phyloP scores from a whole-genome alignment of 2,888 invertebrate genomes.

The Cetonia aurata region DNA sequence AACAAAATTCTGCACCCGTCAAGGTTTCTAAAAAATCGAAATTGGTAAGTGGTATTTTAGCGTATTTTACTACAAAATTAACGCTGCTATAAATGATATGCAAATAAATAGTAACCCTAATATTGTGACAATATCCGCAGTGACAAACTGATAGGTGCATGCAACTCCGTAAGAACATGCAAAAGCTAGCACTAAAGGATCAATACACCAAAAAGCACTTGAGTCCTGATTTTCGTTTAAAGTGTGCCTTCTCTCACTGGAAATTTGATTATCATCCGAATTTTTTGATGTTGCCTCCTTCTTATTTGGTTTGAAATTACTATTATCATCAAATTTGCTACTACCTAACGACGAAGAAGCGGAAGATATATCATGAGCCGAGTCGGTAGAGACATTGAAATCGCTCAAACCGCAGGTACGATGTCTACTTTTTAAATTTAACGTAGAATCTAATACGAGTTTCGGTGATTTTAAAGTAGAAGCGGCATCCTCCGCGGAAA shows the following conservation, averaged over 20 bases:
- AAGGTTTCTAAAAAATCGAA: neutral
- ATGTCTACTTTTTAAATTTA: conserved; percentile 31
- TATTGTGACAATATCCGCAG: conserved; percentile 80
- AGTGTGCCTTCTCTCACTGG: conserved; percentile 53
- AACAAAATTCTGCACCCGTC: neutral
- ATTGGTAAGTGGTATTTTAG: neutral
- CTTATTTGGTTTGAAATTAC: conserved; percentile 4
- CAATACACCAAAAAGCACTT: conserved; percentile 70
- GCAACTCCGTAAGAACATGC: conserved; percentile 83
- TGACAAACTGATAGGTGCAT: conserved; percentile 78
- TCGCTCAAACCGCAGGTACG: neutral
- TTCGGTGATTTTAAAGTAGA: conserved; percentile 62
- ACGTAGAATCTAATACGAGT: conserved; percentile 58
- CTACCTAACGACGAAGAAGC: conserved; percentile 2
- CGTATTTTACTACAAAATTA: conserved; percentile 38
- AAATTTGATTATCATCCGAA: conserved; percentile 15
- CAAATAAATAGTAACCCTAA: conserved; percentile 82
- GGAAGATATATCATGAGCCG: neutral
- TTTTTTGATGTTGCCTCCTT: conserved; percentile 11
- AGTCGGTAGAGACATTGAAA: neutral
- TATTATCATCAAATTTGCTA: conserved; percentile 1
- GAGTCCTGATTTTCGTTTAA: conserved; percentile 50
- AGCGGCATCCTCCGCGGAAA: conserved; percentile 36
- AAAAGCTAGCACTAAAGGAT: conserved; percentile 77
- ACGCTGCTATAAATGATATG: conserved; percentile 77